Percentiles rank a stretch among this genome's conserved stretches.
phyloP scores from a whole-genome alignment of 2,113 vertebrate genomes.

The Gadus chalcogrammus region DNA sequence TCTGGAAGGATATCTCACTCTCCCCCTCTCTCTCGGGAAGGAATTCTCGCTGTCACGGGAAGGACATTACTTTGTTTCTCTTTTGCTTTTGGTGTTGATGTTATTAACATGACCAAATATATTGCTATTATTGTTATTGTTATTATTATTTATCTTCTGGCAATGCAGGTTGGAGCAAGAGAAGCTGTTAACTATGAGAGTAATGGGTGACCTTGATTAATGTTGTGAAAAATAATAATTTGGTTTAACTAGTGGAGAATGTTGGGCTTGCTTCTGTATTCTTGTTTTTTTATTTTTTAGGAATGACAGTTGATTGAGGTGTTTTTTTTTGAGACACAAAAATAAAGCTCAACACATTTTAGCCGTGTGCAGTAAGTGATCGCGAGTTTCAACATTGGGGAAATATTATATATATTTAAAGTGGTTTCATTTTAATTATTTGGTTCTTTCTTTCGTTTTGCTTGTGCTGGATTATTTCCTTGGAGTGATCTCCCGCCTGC shows the following conservation, averaged over 20 bases:
- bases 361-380: slow-evolving; percentile 65
- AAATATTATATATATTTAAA: slow-evolving; percentile 58
- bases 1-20: too few relatives aligned
- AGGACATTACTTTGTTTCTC: slow-evolving; percentile 34
- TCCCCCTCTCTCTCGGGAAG: too few relatives aligned
- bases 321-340: slow-evolving; percentile 39
- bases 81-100: slow-evolving; percentile 56
- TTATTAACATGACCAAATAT: slow-evolving; percentile 63
- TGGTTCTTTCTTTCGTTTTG: slow-evolving; percentile 49
- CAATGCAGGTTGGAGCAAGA: slow-evolving; percentile 61
- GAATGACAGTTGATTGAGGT: slow-evolving; percentile 57
- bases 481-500: slow-evolving; percentile 59
- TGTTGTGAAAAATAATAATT: slow-evolving; percentile 56
- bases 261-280: slow-evolving; percentile 54
- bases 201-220: slow-evolving; percentile 55
- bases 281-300: slow-evolving; percentile 40
- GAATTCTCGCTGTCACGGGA: slow-evolving; percentile 41
- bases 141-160: slow-evolving; percentile 72
- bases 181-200: slow-evolving; percentile 51
- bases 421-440: slow-evolving; percentile 54
- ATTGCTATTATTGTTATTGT: slow-evolving; percentile 52
- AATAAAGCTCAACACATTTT: slow-evolving; percentile 63
- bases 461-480: slow-evolving; percentile 59
- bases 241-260: slow-evolving; percentile 58
- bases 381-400: slow-evolving; percentile 47